Conservation (phyloP, 2,113 vertebrate genomes). For the Microtus ochrogaster region DNA sequence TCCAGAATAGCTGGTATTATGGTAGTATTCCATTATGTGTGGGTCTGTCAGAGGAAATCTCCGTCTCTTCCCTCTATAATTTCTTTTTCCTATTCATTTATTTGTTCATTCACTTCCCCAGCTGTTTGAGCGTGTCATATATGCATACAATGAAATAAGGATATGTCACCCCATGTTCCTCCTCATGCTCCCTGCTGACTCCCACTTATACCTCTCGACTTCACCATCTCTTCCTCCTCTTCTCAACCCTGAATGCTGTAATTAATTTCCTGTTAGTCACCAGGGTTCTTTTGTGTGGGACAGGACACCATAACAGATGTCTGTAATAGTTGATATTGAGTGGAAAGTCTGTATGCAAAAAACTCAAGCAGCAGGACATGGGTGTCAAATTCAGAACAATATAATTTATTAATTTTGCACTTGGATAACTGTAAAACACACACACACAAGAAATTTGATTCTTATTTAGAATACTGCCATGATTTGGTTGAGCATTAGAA, state of each 20-base stretch:
- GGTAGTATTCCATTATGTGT: neutral
- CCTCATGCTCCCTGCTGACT: neutral
- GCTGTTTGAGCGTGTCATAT: neutral
- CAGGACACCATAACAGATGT: neutral
- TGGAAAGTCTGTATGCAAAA: neutral
- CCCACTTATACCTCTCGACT: neutral
- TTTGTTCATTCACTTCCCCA: no score
- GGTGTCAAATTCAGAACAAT: neutral
- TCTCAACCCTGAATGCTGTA: neutral
- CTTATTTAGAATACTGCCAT: slow-evolving; percentile 34
- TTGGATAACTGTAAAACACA: slow-evolving; percentile 7
- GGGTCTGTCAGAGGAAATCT: neutral
- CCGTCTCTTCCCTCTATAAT: neutral
- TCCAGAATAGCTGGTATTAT: neutral
- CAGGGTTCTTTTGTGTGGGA: neutral
- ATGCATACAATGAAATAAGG: neutral
- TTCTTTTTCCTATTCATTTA: neutral
- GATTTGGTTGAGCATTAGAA: slow-evolving; percentile 58
- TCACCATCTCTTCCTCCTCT: neutral
- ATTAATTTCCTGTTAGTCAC: neutral
- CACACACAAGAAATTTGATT: neutral
- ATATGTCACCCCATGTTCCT: neutral
- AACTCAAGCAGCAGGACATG: neutral
- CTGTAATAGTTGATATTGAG: neutral
- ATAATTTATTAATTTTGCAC: slow-evolving; percentile 11